Evolutionary conservation across 2,113 vertebrate genomes (phyloP).

Genomic region (Nanorana parkeri): DNA sequence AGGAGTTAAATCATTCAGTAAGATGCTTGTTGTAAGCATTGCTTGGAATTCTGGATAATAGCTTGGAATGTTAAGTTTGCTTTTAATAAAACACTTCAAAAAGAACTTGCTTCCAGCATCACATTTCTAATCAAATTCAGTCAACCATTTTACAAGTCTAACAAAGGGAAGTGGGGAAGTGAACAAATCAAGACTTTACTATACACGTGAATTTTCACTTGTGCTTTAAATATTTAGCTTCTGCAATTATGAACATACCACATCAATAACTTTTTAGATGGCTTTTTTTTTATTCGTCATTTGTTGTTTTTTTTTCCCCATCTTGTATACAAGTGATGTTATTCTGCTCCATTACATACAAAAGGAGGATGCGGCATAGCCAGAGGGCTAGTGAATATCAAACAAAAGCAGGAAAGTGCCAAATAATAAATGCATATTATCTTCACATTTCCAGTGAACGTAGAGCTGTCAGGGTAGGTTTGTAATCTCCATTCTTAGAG

Average conservation of each 20-base stretch:
- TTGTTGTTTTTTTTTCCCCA: conserved; percentile 61
- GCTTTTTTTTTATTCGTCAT: conserved; percentile 65
- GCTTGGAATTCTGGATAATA: not conserved
- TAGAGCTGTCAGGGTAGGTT: conserved; percentile 59
- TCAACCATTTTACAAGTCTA: conserved; percentile 56
- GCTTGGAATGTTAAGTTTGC: conserved; percentile 23
- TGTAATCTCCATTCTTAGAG: not conserved
- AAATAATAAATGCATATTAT: conserved; percentile 75
- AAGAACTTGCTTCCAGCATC: conserved; percentile 28
- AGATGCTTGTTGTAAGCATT: not conserved
- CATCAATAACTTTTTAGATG: conserved; percentile 71
- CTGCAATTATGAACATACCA: conserved; percentile 66
- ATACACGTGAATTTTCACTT: conserved; percentile 21
- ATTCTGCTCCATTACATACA: conserved; percentile 64
- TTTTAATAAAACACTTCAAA: conserved; percentile 28
- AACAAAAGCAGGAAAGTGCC: conserved; percentile 70
- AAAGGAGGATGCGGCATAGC: conserved; percentile 68
- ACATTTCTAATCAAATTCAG: conserved; percentile 50
- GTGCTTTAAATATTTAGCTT: conserved; percentile 51
- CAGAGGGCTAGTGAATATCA: conserved; percentile 71
- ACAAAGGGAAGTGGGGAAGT: conserved; percentile 42
- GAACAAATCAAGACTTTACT: conserved; percentile 49
- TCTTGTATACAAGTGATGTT: conserved; percentile 63
- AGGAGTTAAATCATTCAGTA: not conserved
- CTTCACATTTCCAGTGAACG: conserved; percentile 72